A percentile compares a stretch with the other conserved stretches of the same genome.
These are phyloP conservation scores for Pelobates fuscus DNA, from an alignment of 2,113 vertebrate genomes.

Conservation along the genomic window DNA sequence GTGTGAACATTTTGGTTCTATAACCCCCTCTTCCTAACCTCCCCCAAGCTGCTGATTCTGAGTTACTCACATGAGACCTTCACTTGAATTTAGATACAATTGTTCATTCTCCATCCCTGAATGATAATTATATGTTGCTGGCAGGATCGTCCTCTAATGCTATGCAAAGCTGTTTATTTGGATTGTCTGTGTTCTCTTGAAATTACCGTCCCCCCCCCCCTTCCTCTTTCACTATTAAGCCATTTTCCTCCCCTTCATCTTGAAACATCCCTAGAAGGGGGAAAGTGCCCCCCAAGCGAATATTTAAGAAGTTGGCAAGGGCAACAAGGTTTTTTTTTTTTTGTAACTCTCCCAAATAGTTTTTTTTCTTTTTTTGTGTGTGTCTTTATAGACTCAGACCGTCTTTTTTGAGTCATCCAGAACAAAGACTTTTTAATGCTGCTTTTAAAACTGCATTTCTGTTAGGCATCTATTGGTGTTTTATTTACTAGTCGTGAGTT, in stretches of 20 bases:
- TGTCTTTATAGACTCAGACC: slow-evolving; percentile 68
- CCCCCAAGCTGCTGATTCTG: slow-evolving; percentile 2
- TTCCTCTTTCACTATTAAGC: slow-evolving; percentile 1
- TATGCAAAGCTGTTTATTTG: slow-evolving; percentile 49
- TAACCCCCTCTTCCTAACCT: neutral
- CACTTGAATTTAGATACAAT: slow-evolving; percentile 23
- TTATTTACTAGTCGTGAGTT: slow-evolving; percentile 55
- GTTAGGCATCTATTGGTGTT: slow-evolving; percentile 50
- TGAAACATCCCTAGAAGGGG: slow-evolving; percentile 52
- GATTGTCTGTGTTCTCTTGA: slow-evolving; percentile 18
- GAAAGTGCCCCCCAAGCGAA: slow-evolving; percentile 21
- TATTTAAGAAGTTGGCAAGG: slow-evolving; percentile 38
- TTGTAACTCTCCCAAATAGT: slow-evolving; percentile 69
- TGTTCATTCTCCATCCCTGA: slow-evolving; percentile 18
- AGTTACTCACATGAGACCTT: neutral
- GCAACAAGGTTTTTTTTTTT: slow-evolving; percentile 72
- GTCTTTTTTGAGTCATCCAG: slow-evolving; percentile 55
- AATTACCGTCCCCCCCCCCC: slow-evolving; percentile 1
- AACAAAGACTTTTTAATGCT: slow-evolving; percentile 44
- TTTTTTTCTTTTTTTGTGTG: slow-evolving; percentile 16
- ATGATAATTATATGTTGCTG: slow-evolving; percentile 18
- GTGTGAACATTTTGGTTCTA: neutral
- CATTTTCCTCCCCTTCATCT: neutral
- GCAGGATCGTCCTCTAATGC: slow-evolving; percentile 30
- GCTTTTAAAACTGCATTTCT: slow-evolving; percentile 25